These are phyloP conservation scores for Microcebus tavaratra DNA, from an alignment of 2,113 vertebrate species.

Conservation along the genomic window DNA sequence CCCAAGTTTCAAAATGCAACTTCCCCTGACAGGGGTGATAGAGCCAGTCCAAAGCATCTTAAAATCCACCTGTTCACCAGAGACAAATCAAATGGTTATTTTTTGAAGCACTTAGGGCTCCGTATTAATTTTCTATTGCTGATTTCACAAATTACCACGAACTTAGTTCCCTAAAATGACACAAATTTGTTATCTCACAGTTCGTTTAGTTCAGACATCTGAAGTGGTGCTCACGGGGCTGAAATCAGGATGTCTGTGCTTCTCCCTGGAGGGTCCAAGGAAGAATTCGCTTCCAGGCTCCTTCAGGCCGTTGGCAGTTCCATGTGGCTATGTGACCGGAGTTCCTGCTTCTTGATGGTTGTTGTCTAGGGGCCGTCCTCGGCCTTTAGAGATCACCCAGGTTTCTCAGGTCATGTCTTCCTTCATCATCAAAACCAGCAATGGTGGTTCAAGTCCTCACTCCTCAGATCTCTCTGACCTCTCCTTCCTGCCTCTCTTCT, in stretches of 20 bases:
- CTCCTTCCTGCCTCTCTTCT: background rate
- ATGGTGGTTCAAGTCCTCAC: background rate
- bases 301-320: background rate
- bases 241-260: background rate
- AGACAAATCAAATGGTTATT: background rate
- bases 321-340: too few relatives aligned
- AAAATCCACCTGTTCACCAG: background rate
- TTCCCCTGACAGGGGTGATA: background rate
- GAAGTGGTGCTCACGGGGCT: background rate
- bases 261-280: background rate
- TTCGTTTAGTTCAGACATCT: background rate
- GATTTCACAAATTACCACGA: background rate
- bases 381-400: background rate
- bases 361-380: background rate
- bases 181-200: background rate
- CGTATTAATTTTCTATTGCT: background rate
- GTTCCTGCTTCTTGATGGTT: background rate
- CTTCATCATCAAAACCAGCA: background rate
- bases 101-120: background rate
- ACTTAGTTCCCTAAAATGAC: background rate
- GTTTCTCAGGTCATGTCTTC: too few relatives aligned
- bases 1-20: background rate
- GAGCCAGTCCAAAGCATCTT: background rate
- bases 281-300: background rate
- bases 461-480: background rate